Evolutionary conservation across 2,797 vertebrate species (phyloP).

Genomic region (Rhincodon typus): DNA sequence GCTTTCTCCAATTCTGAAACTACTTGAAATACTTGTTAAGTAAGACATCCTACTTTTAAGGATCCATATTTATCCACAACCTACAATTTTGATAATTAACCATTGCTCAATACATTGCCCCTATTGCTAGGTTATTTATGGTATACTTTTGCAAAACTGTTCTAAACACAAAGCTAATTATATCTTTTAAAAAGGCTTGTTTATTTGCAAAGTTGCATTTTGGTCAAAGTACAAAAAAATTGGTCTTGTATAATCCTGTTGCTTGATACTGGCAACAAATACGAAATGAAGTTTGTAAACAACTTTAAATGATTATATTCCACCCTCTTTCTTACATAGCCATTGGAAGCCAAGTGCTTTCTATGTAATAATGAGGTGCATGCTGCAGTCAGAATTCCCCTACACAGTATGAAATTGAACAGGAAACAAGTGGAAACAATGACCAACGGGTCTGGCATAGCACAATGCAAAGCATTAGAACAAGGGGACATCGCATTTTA

Average conservation of each 20-base stretch:
- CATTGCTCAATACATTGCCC: neutral
- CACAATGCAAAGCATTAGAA: neutral
- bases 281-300: neutral
- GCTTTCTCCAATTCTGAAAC: neutral
- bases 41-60: neutral
- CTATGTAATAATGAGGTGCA: neutral
- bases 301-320: neutral
- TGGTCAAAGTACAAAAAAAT: neutral
- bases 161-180: neutral
- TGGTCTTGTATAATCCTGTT: neutral
- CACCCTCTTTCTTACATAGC: neutral
- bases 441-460: neutral
- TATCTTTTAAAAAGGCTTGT: neutral
- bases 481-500: neutral
- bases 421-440: neutral
- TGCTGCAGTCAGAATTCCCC: neutral
- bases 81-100: neutral
- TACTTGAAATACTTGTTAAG: neutral
- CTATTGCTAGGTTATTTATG: neutral
- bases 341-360: constrained; percentile 10
- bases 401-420: constrained; percentile 11
- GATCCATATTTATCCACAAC: neutral
- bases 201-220: neutral
- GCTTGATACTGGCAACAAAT: neutral
- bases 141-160: neutral